phyloP scores from a whole-genome alignment of 1,140 invertebrate species.

The Portunus trituberculatus region DNA sequence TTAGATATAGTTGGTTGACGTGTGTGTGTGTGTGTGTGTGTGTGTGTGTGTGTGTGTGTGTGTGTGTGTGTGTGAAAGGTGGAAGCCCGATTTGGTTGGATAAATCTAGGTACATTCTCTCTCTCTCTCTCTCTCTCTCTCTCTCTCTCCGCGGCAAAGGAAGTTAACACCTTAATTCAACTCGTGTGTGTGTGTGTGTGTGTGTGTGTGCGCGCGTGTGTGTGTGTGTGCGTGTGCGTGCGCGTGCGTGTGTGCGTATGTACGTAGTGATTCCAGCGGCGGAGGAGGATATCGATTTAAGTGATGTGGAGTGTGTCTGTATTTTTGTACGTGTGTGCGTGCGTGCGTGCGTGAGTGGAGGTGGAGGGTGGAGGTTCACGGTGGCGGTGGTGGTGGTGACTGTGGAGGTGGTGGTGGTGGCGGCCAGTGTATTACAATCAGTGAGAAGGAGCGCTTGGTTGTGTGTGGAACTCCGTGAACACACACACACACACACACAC shows the following conservation, averaged over 20 bases:
- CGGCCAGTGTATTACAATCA: background rate
- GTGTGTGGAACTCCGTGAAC: background rate
- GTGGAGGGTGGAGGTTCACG: background rate
- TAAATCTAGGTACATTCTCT: too few species aligned
- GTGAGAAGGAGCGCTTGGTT: background rate
- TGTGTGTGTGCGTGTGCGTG: background rate
- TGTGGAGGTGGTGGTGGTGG: background rate
- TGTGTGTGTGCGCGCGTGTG: slow-evolving; percentile 7
- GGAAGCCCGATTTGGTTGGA: too few species aligned
- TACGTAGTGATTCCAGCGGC: background rate
- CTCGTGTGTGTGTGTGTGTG: background rate
- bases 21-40: too few species aligned
- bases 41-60: too few species aligned
- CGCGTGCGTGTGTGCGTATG: background rate
- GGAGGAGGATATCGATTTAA: background rate
- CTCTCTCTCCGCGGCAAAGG: too few species aligned
- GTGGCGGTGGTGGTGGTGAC: background rate
- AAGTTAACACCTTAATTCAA: too few species aligned
- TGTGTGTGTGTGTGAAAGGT: too few species aligned
- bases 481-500: slow-evolving; percentile 20
- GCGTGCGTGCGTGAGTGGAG: background rate
- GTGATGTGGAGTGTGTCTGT: background rate
- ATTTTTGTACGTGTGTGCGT: background rate
- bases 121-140: too few species aligned
- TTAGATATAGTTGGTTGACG: too few species aligned